Evolutionary conservation across 2,113 vertebrate species (phyloP), one percentile per base, ranked within the genome.

Genomic region (Halichoeres trimaculatus): DNA sequence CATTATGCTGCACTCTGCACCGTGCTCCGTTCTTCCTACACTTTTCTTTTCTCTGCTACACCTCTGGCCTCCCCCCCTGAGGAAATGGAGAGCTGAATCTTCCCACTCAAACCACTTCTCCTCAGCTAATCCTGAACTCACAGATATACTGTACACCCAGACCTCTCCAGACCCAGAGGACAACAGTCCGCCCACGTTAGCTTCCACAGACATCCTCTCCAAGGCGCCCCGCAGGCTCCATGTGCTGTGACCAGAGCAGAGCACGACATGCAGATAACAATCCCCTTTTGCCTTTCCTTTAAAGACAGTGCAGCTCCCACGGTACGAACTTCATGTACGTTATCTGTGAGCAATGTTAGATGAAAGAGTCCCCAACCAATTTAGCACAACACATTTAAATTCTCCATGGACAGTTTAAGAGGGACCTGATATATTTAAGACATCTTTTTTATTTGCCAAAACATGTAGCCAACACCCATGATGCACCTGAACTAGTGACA

Each of bases 81-180:
- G 85, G 54, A 54, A 34, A 7, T 8, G 14, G 17, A 59, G 61
- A 3, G 24, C 58, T 35, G 62, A 76, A 43, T 64, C 80, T 73
- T 40, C 82, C 84, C 78, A 89, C 87, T 81, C 83, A 67, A 45
- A 53, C 55, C 58, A 66, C 68, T 78, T 77, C 74, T 84, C 26
- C 57, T 65, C 56, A 66, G 72, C 78, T 84, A 69, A 81, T 83
- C 74, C 54, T 62, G 69, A 76, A 87, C 77, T 76, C 68, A 64
- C 70, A 59, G 69, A 80, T 62, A 63, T 19, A 67, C 56, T 58
- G 69, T 45, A 73, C 75, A 69, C 64, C 63, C 47, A 81, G 79
- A 87, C 76, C 74, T 74, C 75, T 83, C 24, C 61, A 74, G 76
- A 81, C 80, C 84, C 78, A 83, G 53, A 81, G 81, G 78, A 81